These are phyloP conservation scores for Fregata magnificens DNA, from an alignment of 2,113 vertebrate species.

Conservation along the genomic window DNA sequence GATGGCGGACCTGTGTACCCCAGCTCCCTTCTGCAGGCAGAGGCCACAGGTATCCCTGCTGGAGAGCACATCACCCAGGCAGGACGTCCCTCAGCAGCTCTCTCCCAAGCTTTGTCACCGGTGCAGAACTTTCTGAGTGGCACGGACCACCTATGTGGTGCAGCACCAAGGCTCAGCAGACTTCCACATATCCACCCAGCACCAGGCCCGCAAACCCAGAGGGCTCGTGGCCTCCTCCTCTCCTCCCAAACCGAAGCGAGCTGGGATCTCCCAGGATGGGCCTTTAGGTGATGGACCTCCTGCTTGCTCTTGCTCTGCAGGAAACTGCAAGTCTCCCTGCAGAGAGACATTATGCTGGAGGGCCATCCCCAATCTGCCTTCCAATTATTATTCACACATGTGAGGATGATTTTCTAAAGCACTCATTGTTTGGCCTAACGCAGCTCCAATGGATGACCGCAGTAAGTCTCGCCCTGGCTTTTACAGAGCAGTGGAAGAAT, in stretches of 20 bases:
- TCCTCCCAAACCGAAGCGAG: background rate
- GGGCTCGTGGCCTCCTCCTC: background rate
- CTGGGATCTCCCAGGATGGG: background rate
- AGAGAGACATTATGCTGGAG: background rate
- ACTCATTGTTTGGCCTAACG: background rate
- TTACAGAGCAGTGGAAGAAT: background rate
- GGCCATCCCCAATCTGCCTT: background rate
- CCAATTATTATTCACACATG: background rate
- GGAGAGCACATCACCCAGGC: background rate
- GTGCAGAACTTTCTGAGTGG: accelerated
- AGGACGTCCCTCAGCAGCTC: background rate
- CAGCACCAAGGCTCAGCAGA: background rate
- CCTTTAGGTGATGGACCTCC: background rate
- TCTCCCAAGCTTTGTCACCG: accelerated
- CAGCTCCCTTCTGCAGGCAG: background rate
- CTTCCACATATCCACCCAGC: background rate
- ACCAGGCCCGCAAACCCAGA: background rate
- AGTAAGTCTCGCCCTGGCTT: background rate
- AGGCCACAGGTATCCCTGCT: background rate
- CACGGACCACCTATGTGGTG: accelerated
- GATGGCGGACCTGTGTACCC: accelerated
- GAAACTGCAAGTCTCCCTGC: background rate
- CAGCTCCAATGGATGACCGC: background rate
- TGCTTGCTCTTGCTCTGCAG: background rate
- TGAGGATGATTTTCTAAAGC: background rate